Percentiles rank a stretch among this genome's conserved stretches.
These are phyloP conservation scores for Pelecanoides urinatrix DNA, from an alignment of 2,113 vertebrate genomes.

Conservation along the genomic window DNA sequence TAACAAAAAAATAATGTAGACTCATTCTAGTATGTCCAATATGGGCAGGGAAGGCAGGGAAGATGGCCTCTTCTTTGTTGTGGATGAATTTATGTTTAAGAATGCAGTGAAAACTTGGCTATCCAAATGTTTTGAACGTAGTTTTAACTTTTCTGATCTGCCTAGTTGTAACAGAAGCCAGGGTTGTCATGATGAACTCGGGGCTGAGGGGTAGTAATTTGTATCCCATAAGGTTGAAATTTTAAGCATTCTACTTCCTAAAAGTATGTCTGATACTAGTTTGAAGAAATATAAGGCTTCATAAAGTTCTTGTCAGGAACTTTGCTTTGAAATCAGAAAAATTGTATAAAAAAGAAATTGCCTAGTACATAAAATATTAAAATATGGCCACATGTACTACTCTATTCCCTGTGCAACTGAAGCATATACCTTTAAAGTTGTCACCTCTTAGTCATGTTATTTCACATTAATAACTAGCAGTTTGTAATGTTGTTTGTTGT, in stretches of 20 bases:
- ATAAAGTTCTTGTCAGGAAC: neutral
- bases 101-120: neutral
- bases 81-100: neutral
- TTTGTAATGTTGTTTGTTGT: neutral
- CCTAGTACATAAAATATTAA: neutral
- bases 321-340: neutral
- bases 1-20: neutral
- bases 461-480: neutral
- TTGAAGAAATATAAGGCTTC: neutral
- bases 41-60: neutral
- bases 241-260: neutral
- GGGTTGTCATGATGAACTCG: neutral
- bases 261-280: neutral
- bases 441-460: neutral
- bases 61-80: neutral
- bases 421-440: neutral
- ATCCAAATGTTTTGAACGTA: neutral
- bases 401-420: neutral
- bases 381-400: neutral
- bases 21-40: neutral
- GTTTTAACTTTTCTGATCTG: neutral
- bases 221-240: neutral
- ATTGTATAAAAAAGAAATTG: neutral
- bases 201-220: accelerated
- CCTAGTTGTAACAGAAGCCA: neutral